Conservation (phyloP, 2,113 vertebrate genomes). For the Atherinomorus stipes region DNA sequence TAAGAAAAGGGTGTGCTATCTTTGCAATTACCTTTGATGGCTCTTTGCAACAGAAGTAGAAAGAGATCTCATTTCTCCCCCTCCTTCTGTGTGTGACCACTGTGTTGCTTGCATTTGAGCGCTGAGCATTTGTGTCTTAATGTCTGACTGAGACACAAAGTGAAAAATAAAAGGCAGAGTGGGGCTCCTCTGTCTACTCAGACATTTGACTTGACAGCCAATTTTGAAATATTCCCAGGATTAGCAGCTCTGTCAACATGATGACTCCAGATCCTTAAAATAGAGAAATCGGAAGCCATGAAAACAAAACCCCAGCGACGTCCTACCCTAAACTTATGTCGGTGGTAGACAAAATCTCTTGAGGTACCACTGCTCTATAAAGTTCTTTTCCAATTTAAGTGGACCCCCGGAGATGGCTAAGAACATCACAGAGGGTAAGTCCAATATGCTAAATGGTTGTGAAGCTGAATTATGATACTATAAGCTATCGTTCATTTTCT, state of each 20-base stretch:
- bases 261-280: conserved; percentile 67
- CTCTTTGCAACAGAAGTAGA: not conserved
- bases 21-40: conserved; percentile 7
- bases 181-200: conserved; percentile 1
- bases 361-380: not conserved
- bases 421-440: conserved; percentile 69
- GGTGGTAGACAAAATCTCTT: conserved; percentile 14
- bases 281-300: conserved; percentile 67
- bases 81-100: not conserved
- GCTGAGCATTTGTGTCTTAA: not conserved
- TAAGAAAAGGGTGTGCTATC: not conserved
- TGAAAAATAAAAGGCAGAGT: conserved; percentile 8
- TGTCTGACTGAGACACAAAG: conserved; percentile 7
- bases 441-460: not conserved
- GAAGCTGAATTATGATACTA: not conserved
- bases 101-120: not conserved
- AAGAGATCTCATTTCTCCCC: not conserved
- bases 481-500: not conserved
- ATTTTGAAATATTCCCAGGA: conserved; percentile 67
- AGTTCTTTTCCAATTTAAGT: conserved; percentile 10
- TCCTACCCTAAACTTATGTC: conserved; percentile 31
- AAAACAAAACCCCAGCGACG: conserved; percentile 53
- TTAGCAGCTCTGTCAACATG: conserved; percentile 60
- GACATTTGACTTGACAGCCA: conserved; percentile 62
- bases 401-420: conserved; percentile 51